These are phyloP conservation scores for Chloroceryle inda DNA, from an alignment of 2,797 vertebrate genomes.

Conservation along the genomic window DNA sequence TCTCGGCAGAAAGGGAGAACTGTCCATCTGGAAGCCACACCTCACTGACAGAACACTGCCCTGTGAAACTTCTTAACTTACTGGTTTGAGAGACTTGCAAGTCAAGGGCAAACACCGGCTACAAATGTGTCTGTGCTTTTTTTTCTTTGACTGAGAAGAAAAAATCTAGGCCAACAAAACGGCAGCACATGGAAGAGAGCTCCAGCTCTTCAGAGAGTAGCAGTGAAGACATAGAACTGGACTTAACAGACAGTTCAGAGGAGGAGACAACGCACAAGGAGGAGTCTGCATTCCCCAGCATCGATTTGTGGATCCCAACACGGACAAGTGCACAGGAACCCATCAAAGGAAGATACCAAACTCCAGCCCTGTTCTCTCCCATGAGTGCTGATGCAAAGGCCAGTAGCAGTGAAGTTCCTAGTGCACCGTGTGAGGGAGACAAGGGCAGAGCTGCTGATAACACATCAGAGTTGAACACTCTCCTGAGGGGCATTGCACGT, in stretches of 20 bases:
- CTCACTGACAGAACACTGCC: neutral
- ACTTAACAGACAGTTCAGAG: conserved; percentile 36
- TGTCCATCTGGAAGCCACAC: neutral
- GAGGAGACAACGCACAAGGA: neutral
- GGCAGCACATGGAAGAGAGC: neutral
- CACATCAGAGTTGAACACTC: neutral
- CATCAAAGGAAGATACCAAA: neutral
- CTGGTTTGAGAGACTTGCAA: neutral
- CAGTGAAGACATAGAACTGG: conserved; percentile 26
- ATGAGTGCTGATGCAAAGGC: neutral
- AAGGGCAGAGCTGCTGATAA: neutral
- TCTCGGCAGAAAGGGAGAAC: neutral
- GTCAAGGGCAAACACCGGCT: neutral
- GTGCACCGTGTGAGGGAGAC: neutral
- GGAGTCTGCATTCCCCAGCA: conserved; percentile 54
- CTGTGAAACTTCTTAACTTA: neutral
- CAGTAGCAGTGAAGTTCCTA: neutral
- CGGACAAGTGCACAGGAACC: neutral
- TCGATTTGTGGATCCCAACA: conserved; percentile 87
- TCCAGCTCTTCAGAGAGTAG: conserved; percentile 29
- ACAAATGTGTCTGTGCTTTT: neutral
- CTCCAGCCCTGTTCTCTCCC: neutral
- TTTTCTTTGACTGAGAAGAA: neutral
- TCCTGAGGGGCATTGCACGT: neutral
- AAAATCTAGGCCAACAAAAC: neutral